Conservation (phyloP, 37 sponge, comb jelly and placozoan species). For the Cliona cf. orientalis region DNA sequence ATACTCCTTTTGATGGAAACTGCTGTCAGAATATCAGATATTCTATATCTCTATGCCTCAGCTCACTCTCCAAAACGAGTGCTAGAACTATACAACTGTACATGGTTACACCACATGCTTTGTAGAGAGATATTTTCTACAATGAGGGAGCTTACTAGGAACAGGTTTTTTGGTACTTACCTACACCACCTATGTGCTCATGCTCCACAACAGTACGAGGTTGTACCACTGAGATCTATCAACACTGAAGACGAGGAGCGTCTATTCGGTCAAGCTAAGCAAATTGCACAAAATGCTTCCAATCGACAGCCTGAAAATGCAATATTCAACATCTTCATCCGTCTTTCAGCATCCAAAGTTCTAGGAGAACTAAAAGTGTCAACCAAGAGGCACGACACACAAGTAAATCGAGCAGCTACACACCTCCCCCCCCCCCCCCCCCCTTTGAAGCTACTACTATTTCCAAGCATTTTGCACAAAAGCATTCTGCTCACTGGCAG, state of each 20-base stretch:
- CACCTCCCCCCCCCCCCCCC: no score
- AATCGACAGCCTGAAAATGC: neutral
- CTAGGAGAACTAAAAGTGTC: no score
- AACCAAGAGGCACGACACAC: no score
- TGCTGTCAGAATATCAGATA: no score
- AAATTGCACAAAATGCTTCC: neutral
- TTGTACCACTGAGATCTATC: neutral
- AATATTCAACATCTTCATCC: neutral
- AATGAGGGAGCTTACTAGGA: neutral
- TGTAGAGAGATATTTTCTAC: neutral
- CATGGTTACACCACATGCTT: neutral
- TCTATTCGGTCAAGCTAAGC: constrained; percentile 5
- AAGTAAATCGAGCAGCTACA: no score
- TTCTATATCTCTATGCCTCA: no score
- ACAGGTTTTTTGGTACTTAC: neutral
- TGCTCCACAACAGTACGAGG: neutral
- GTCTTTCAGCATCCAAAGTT: no score
- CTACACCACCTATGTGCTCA: neutral
- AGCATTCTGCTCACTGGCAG: no score
- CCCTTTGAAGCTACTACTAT: no score
- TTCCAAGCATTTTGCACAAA: no score
- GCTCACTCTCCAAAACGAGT: neutral
- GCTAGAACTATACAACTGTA: neutral
- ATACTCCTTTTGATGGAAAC: no score
- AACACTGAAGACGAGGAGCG: neutral